Evolutionary conservation across 2,113 vertebrate genomes (phyloP).

Genomic region (Trematocara marginatum): DNA sequence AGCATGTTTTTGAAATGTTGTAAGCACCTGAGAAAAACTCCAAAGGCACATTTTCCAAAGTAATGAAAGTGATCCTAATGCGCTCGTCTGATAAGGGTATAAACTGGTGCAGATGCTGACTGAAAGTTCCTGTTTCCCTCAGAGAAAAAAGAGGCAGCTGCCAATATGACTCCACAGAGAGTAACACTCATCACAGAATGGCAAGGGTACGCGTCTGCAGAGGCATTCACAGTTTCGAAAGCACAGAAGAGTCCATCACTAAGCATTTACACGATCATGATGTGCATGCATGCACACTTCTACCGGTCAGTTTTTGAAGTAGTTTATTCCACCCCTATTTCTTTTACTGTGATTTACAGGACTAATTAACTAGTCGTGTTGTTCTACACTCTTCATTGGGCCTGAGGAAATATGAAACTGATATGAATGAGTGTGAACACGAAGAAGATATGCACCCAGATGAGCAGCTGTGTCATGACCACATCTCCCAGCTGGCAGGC

Average conservation of each 20-base stretch:
- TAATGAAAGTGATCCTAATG: background rate
- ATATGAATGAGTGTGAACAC: background rate
- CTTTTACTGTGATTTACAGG: background rate
- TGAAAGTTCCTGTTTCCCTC: background rate
- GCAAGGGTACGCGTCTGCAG: fast-evolving
- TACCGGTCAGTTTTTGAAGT: fast-evolving
- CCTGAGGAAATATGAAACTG: background rate
- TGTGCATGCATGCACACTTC: background rate
- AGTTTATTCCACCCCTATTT: fast-evolving
- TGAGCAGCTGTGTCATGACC: constrained; percentile 92
- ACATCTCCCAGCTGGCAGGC: constrained; percentile 86
- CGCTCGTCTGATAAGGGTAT: background rate
- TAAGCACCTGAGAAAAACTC: background rate
- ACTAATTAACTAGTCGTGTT: fast-evolving
- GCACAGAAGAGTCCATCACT: background rate
- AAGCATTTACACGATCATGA: background rate
- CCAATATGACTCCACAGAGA: background rate
- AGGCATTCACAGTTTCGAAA: background rate
- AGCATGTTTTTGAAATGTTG: background rate
- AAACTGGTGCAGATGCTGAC: background rate
- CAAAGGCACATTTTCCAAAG: background rate
- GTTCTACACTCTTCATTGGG: background rate
- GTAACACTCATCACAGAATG: background rate
- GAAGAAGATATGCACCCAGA: constrained; percentile 80
- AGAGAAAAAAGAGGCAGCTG: background rate